phyloP scores from a whole-genome alignment of 2,888 invertebrate species.

The Seira ritae region DNA sequence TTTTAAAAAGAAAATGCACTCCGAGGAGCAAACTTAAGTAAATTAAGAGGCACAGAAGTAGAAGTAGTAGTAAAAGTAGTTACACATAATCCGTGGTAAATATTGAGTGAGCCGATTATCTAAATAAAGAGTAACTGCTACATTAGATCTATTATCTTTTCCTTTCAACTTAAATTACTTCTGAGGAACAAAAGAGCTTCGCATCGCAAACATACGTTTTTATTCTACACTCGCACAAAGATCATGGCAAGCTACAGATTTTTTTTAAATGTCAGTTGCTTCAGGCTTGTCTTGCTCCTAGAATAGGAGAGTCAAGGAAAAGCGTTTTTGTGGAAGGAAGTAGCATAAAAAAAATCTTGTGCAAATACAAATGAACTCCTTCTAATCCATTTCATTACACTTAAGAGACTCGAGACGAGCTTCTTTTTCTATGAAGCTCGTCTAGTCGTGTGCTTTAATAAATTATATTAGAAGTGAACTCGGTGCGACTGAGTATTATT shows the following conservation, averaged over 20 bases:
- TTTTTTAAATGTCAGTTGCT: too few relatives aligned
- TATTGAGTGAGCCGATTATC: constrained; percentile 29
- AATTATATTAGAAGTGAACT: constrained; percentile 2
- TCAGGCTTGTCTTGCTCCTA: too few relatives aligned
- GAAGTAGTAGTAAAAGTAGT: constrained; percentile 6
- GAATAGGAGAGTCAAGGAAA: too few relatives aligned
- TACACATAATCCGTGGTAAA: constrained; percentile 11
- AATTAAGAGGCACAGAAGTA: constrained; percentile 6
- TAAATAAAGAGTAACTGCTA: constrained; percentile 24
- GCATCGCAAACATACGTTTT: constrained; percentile 3
- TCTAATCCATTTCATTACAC: not conserved
- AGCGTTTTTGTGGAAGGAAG: too few relatives aligned
- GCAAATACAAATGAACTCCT: not conserved
- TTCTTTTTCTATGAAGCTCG: not conserved
- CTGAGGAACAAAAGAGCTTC: not conserved
- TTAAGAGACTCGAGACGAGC: not conserved
- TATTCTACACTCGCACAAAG: not conserved
- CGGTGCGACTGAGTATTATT: not conserved
- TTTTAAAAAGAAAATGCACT: not conserved
- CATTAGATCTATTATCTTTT: constrained; percentile 4
- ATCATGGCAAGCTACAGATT: not conserved
- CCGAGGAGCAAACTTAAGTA: not conserved
- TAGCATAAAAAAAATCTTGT: too few relatives aligned
- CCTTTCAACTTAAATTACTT: constrained; percentile 5
- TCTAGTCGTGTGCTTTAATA: not conserved